Conservation (phyloP, 2,888 invertebrate genomes). For the Synergus itoensis region DNA sequence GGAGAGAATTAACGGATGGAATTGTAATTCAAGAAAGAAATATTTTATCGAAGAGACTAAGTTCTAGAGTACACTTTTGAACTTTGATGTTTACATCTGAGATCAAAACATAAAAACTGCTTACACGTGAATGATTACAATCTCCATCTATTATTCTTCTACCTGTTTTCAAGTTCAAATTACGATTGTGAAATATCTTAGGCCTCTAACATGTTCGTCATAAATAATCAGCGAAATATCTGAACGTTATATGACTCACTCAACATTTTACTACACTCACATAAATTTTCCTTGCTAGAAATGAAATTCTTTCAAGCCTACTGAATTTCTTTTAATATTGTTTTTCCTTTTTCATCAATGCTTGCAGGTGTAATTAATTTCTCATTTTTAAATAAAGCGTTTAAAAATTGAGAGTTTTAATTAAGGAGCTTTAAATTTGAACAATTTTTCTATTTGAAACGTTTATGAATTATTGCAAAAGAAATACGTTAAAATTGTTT, state of each 20-base stretch:
- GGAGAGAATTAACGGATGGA: not conserved
- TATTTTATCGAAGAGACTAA: not conserved
- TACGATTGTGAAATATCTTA: conserved; percentile 42
- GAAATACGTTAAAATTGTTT: no score
- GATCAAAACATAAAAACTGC: conserved; percentile 48
- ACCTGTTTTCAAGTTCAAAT: conserved; percentile 44
- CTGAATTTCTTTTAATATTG: not conserved
- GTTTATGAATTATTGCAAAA: no score
- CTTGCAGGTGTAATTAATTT: no score
- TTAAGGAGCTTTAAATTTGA: no score
- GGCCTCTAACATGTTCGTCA: not conserved
- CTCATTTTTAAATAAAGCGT: no score
- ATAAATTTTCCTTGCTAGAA: not conserved
- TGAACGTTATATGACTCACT: conserved; percentile 31
- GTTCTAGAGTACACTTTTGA: conserved; percentile 5
- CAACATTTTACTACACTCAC: conserved; percentile 2
- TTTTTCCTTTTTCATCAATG: no score
- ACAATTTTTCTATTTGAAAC: no score
- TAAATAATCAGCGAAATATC: conserved; percentile 16
- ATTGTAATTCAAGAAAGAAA: not conserved
- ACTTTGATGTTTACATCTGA: conserved; percentile 48
- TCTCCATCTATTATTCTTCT: conserved; percentile 41
- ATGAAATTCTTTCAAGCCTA: not conserved
- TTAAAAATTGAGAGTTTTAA: no score
- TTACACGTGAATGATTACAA: conserved; percentile 28